A percentile compares a stretch with the other conserved stretches of the same genome.
Conservation (phyloP, 2,113 vertebrate genomes). For the Pantherophis guttatus region DNA sequence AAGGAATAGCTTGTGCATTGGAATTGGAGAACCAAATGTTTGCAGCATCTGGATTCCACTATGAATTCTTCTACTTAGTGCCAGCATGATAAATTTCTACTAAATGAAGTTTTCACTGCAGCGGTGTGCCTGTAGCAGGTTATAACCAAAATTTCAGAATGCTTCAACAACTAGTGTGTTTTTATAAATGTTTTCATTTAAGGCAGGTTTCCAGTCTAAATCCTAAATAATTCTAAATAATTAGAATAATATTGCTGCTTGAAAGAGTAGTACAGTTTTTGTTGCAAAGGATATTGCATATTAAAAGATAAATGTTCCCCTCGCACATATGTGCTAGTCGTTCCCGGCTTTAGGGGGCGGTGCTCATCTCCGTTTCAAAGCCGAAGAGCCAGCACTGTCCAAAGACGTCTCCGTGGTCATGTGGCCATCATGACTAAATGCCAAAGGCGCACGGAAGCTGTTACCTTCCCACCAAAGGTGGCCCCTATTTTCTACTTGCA, state of each 20-base stretch:
- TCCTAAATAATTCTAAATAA: neutral
- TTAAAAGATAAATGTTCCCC: too few species aligned
- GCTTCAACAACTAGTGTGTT: neutral
- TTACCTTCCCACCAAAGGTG: too few species aligned
- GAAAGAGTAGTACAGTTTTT: neutral
- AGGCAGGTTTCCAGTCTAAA: neutral
- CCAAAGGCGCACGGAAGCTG: too few species aligned
- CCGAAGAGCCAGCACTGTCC: too few species aligned
- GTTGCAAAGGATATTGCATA: neutral
- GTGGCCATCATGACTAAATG: too few species aligned
- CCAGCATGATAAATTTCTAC: neutral
- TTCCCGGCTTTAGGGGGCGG: too few species aligned
- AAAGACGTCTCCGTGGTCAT: too few species aligned
- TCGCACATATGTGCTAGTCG: too few species aligned
- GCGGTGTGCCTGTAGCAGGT: accelerated
- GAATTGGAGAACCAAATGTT: neutral
- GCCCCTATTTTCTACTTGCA: too few species aligned
- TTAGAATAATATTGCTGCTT: neutral
- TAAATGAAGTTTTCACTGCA: neutral
- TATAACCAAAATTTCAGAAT: neutral
- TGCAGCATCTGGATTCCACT: neutral
- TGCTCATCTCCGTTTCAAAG: too few species aligned
- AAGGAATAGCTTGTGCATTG: neutral
- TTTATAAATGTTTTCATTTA: neutral
- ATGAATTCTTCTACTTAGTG: neutral